Evolutionary conservation across 1,140 invertebrate species (phyloP), one percentile per base, ranked within the genome.

Genomic region (Drosophila littoralis): DNA sequence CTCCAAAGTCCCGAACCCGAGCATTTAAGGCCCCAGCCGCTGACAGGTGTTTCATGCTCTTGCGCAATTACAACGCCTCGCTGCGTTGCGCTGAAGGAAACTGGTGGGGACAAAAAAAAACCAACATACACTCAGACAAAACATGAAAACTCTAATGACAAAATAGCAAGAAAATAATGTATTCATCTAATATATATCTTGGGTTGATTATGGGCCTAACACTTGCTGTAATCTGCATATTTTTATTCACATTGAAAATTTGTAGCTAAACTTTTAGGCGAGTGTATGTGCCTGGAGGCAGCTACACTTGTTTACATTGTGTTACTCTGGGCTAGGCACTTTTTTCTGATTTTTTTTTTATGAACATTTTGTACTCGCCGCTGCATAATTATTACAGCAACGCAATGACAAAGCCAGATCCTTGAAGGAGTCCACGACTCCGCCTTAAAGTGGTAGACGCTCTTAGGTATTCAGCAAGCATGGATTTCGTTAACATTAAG

Each of bases 41-140:
- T 89, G 83, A 72, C 84, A 88, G 76, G 77, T 67, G 76, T 70
- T 75, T 52, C 61, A n/a, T 63, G 75, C 81, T 70, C 48, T 75
- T 32, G 60, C 78, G 61, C 79, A 86, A 88, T 86, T 86, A 79
- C 75, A 48, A 82, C 79, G 83, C 79, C 79, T 81, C 79, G 58
- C 28, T 82, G 79, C 32, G 68, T 22, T 51, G 70, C 46, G 13
- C 54, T 17, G 40, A n/a, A 50, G 38, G 35, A 15, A 22, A 28
- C 17, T 9, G 35, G 13, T 28, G 12, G 35, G 57, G 51, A 13
- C 15, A 32, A n/a, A 8, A 33, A 22, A 15, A 50, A 43, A 65
- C 13, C 8, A 57, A 50, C 51, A 74, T 28, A 48, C 71, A 55
- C 17, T 9, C 28, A 43, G 65, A 63, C 55, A 59, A 28, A 40